Conservation (phyloP, 2,113 vertebrate species). For the Anoura caudifer region DNA sequence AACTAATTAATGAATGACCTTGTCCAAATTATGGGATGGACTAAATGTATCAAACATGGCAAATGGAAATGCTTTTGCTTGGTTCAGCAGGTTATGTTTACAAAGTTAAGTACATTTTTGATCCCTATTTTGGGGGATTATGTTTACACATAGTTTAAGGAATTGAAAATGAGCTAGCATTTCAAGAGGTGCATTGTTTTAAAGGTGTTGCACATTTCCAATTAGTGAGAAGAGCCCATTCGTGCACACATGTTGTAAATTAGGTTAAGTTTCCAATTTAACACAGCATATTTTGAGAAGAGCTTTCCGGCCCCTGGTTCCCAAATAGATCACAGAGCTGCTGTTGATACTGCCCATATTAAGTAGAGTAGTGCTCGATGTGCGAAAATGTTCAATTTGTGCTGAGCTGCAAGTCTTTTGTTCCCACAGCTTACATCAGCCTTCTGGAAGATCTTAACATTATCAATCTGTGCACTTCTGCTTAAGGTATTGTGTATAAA, state of each 20-base stretch:
- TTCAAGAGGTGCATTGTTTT: neutral
- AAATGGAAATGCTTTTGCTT: slow-evolving; percentile 46
- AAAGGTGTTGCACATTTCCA: neutral
- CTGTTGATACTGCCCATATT: neutral
- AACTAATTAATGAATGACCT: slow-evolving; percentile 51
- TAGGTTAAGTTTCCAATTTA: neutral
- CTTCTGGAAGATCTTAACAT: slow-evolving; percentile 37
- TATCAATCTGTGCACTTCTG: slow-evolving; percentile 1
- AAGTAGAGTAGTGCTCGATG: neutral
- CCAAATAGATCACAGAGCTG: neutral
- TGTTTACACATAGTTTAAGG: slow-evolving; percentile 23
- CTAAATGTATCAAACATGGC: slow-evolving; percentile 5
- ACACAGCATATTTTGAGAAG: neutral
- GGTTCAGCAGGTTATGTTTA: slow-evolving; percentile 43
- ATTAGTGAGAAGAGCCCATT: neutral
- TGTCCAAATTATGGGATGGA: slow-evolving; percentile 15
- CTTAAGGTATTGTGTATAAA: neutral
- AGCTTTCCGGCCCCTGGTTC: neutral
- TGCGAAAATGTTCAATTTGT: neutral
- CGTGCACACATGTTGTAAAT: neutral
- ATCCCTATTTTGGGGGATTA: neutral
- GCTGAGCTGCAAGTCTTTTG: neutral
- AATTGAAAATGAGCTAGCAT: slow-evolving; percentile 20
- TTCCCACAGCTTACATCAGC: neutral
- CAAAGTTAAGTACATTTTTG: neutral